Evolutionary conservation across 2,113 vertebrate genomes (phyloP), one percentile per base, ranked within the genome.

Genomic region (Leucopsar rothschildi): DNA sequence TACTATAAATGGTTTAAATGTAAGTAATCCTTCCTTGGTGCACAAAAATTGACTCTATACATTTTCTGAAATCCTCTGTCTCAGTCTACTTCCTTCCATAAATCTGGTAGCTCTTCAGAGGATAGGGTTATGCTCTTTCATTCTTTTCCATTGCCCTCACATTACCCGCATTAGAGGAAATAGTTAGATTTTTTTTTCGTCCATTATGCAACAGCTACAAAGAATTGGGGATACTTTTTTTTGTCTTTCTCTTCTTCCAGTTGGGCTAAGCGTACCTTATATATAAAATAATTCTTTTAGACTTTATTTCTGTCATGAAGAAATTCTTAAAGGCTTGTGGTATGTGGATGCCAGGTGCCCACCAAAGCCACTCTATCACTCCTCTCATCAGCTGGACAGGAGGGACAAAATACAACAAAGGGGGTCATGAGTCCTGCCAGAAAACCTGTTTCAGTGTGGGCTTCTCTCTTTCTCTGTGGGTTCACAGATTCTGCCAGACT

Each of bases 301-400:
- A 25, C 20, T 75, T 80, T 89, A 57, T 66, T 92, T 63, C 35
- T 88, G 39, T 66, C 12, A 31, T 84, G 37, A 82, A 80, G 7
- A 78, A 75, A 59, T 75, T 94, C 15, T 31, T 35, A 35, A 78
- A 75, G 39, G 27, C 31, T 70, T 64, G 5, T 57, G 24, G 28
- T 76, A 14, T 31, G 14, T 81, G 29, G 57, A 52, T 50, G 44
- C 24, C 24, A 52, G 24, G 8, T 70, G 12, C n/a, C 6, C 44
- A 24, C 24, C 44, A 10, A 31, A 82, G 9, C 12, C 0, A 0
- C 50, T 52, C 15, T 77, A 5, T 52, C n/a, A 11, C 7, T 64
- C 15, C 2, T 10, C 25, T 59, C 18, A 13, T 82, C 50, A 45
- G 18, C 63, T 64, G 50, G 44, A 33, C 37, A 45, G 12, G 50